Conservation (phyloP, 2,888 invertebrate genomes). For the Tromatobia lineatoria region DNA sequence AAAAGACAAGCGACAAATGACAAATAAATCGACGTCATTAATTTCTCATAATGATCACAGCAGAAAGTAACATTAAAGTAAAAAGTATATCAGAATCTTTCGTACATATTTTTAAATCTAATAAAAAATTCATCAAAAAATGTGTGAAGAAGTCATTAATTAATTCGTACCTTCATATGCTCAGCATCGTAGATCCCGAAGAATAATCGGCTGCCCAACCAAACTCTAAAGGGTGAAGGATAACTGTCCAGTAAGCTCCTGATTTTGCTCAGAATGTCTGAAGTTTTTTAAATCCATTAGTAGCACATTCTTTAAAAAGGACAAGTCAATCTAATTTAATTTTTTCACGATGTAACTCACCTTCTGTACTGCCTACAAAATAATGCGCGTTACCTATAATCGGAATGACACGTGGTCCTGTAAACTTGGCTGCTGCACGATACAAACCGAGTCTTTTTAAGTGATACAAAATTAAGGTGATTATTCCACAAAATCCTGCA, state of each 20-base stretch:
- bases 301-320: not conserved
- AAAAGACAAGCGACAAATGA: too few relatives aligned
- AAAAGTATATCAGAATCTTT: too few relatives aligned
- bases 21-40: too few relatives aligned
- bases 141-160: not conserved
- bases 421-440: slow-evolving; percentile 68
- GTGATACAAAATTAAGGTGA: slow-evolving; percentile 65
- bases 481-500: slow-evolving; percentile 53
- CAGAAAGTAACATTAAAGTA: too few relatives aligned
- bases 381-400: slow-evolving; percentile 74
- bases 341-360: slow-evolving; percentile 57
- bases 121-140: not conserved
- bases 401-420: slow-evolving; percentile 73
- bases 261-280: slow-evolving; percentile 73
- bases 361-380: slow-evolving; percentile 73
- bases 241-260: slow-evolving; percentile 68
- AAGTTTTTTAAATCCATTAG: slow-evolving; percentile 15
- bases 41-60: too few relatives aligned
- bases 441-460: slow-evolving; percentile 64
- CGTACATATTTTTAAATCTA: too few relatives aligned
- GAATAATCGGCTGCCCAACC: slow-evolving; percentile 73
- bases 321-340: not conserved
- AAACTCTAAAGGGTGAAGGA: slow-evolving; percentile 74
- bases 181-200: slow-evolving; percentile 74
- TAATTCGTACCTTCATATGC: slow-evolving; percentile 73